Evolutionary conservation across 92 coral and sea anemone species (phyloP).

Genomic region (Bergia sp.): DNA sequence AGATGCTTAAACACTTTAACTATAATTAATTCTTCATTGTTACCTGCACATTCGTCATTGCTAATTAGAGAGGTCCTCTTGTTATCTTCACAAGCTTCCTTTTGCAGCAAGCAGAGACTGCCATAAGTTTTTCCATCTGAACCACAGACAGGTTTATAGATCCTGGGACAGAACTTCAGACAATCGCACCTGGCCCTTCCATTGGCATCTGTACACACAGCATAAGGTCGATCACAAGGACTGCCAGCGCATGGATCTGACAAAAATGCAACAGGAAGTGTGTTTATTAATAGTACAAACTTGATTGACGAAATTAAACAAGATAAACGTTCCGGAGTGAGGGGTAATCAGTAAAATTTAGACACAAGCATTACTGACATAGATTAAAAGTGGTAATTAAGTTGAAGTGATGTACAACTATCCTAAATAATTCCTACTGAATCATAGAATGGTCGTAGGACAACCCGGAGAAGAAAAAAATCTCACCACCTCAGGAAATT

Average conservation of each 20-base stretch:
- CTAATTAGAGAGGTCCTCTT: background rate
- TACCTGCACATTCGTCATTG: conserved; percentile 25
- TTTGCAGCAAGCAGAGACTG: conserved; percentile 3
- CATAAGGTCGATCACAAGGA: conserved; percentile 32
- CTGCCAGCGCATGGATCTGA: conserved; percentile 10
- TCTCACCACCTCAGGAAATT: too few species aligned
- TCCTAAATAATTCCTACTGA: too few species aligned
- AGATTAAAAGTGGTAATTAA: too few species aligned
- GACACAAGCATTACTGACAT: too few species aligned
- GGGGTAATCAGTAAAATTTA: too few species aligned
- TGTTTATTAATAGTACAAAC: background rate
- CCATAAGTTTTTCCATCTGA: conserved; percentile 28
- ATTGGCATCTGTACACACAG: background rate
- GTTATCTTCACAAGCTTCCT: conserved; percentile 20
- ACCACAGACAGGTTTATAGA: conserved; percentile 27
- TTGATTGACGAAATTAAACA: background rate
- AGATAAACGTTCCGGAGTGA: too few species aligned
- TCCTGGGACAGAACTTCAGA: conserved; percentile 25
- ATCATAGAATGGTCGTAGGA: too few species aligned
- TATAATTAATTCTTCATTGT: background rate
- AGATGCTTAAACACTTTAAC: too few species aligned
- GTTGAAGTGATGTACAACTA: too few species aligned
- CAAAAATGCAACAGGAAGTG: background rate
- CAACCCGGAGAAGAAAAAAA: too few species aligned
- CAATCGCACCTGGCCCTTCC: conserved; percentile 25